Percentiles rank a stretch among this genome's conserved stretches.
Conservation (phyloP, 1,140 invertebrate genomes). For the Potamilus streckersoni region DNA sequence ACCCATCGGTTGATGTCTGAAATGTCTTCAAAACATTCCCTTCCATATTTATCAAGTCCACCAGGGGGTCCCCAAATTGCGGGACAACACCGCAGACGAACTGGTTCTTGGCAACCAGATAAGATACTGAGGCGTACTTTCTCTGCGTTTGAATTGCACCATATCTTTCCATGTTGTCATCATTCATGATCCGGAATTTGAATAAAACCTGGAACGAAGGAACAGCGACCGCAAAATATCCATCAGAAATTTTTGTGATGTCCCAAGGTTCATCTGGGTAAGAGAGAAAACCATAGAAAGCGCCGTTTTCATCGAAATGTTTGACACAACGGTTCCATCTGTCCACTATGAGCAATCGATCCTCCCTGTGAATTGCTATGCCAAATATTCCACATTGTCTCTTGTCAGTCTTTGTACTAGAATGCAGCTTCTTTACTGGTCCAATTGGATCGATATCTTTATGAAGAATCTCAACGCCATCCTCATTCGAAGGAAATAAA, state of each 20-base stretch:
- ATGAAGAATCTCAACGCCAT: not conserved
- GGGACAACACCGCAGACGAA: conserved; percentile 29
- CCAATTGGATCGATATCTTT: conserved; percentile 4
- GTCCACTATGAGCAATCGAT: conserved; percentile 24
- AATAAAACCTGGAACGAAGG: conserved; percentile 21
- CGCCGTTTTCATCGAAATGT: conserved; percentile 18
- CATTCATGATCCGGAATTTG: conserved; percentile 13
- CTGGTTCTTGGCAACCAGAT: not conserved
- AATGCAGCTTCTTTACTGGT: conserved; percentile 3
- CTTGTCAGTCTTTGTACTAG: conserved; percentile 16
- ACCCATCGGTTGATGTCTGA: not conserved
- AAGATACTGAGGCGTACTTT: conserved; percentile 17
- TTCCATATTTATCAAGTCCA: conserved; percentile 18
- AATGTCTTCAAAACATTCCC: conserved; percentile 18
- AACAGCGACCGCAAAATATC: conserved; percentile 22
- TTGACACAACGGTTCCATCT: conserved; percentile 30
- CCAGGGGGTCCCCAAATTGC: conserved; percentile 26
- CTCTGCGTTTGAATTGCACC: conserved; percentile 13
- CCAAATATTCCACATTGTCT: conserved; percentile 21
- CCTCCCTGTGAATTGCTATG: not conserved
- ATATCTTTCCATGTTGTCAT: conserved; percentile 7
- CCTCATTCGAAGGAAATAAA: not conserved
- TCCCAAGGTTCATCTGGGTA: conserved; percentile 31
- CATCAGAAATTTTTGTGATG: conserved; percentile 13
- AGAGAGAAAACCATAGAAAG: conserved; percentile 16